A percentile compares a stretch with the other conserved stretches of the same genome.
Evolutionary conservation across 2,113 vertebrate genomes (phyloP).

Genomic region (Aptenodytes forsteri): DNA sequence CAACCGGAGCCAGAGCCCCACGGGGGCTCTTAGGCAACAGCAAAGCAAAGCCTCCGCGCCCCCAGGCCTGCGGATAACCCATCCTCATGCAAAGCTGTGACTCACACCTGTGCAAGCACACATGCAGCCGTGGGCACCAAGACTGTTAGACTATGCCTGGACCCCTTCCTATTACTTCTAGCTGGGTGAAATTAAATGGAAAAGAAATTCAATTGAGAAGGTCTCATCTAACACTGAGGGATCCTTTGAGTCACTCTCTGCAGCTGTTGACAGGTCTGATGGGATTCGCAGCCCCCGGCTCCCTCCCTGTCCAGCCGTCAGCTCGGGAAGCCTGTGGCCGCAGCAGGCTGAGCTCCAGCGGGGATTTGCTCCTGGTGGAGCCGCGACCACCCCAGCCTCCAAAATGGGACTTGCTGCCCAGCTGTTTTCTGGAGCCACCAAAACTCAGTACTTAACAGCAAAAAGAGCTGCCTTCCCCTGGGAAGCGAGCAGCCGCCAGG

Average conservation of each 20-base stretch:
- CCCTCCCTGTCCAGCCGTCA: not conserved
- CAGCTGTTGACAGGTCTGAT: not conserved
- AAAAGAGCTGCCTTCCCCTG: not conserved
- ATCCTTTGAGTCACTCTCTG: not conserved
- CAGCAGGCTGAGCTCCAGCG: not conserved
- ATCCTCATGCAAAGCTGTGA: not conserved
- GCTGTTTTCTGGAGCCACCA: not conserved
- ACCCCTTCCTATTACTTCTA: not conserved
- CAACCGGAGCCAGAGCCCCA: fast-evolving
- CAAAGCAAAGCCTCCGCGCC: not conserved
- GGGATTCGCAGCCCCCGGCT: not conserved
- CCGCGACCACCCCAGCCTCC: not conserved
- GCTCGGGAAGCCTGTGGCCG: not conserved
- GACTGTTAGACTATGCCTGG: not conserved
- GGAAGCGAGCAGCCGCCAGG: not conserved
- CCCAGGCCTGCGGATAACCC: not conserved
- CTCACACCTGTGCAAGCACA: not conserved
- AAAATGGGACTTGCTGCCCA: not conserved
- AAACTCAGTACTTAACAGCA: not conserved
- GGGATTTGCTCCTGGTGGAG: not conserved
- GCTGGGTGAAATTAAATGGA: not conserved
- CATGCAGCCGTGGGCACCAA: not conserved
- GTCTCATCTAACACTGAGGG: not conserved
- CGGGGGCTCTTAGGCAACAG: not conserved
- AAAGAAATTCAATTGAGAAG: not conserved